Evolutionary conservation across 1,140 invertebrate species (phyloP), one percentile per base, ranked within the genome.

Genomic region (Dryas iulia): DNA sequence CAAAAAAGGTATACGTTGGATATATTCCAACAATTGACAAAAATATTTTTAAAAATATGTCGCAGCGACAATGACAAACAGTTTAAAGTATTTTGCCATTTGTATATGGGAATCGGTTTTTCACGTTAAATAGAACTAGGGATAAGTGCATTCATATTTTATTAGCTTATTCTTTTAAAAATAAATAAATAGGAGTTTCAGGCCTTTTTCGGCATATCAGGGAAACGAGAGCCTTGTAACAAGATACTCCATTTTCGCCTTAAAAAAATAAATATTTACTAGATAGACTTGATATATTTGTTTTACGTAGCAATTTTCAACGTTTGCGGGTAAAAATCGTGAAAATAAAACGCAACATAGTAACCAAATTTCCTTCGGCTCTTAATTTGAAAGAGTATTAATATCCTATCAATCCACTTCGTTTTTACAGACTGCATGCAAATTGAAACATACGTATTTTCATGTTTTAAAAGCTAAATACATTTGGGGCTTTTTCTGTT

Each of bases 381-480:
- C 24, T 56, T 25, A 56, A 56, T 56, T 56, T 56, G 24, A 56
- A 56, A 56, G 6, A 26, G 53, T 56, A 56, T 56, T 56, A 56
- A 56, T 25, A 56, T 56, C 53, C 21, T 56, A 56, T 56, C 53
- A 56, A 56, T 56, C 53, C 53, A 25, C n/a, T 25, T 56, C 53
- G 23, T 56, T 59, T 81, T 66, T 59, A 72, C 79, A 77, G 69
- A 76, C 83, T 86, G 79, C 73, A 82, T 82, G 77, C 86, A 90
- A 89, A 83, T 79, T 84, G 79, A 84, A 81, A 84, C 81, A 87
- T 84, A 87, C 81, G 86, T 86, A 91, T 87, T 90, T 87, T 77
- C 83, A 84, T 86, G 84, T 83, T 79, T 84, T 88, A 87, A 87
- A 87, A 91, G 82, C 86, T 86, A 89, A 84, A 84, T 89, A 89